A percentile compares a stretch with the other conserved stretches of the same genome.
Evolutionary conservation across 2,113 vertebrate genomes (phyloP).

Genomic region (Pluvianellus socialis): DNA sequence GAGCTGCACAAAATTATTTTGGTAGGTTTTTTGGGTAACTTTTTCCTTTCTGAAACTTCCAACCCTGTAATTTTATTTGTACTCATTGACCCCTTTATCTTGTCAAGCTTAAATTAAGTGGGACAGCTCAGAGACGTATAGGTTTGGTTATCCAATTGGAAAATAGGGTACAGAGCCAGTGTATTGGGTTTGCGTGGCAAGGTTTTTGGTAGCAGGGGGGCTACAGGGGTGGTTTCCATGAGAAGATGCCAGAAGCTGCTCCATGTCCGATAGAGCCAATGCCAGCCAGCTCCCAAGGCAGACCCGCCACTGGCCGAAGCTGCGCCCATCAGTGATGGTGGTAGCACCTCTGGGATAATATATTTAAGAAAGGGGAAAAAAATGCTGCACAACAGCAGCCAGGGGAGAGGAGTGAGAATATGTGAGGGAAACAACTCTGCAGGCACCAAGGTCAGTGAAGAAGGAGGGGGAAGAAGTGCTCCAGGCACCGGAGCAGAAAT

Average conservation of each 20-base stretch:
- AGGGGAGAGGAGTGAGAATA: background rate
- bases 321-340: rapidly evolving
- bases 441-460: background rate
- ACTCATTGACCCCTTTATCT: background rate
- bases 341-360: background rate
- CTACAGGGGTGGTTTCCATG: background rate
- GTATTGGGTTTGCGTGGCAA: background rate
- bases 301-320: rapidly evolving
- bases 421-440: background rate
- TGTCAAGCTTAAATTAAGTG: background rate
- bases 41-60: background rate
- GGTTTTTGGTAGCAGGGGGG: background rate
- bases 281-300: rapidly evolving
- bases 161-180: background rate
- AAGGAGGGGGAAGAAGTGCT: background rate
- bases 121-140: background rate
- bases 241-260: background rate
- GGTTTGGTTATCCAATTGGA: background rate
- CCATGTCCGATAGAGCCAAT: background rate
- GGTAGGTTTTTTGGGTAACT: background rate
- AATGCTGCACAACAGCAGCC: background rate
- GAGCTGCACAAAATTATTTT: background rate
- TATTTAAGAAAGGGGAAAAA: background rate
- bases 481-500: background rate
- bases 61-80: background rate